phyloP scores from a whole-genome alignment of 2,888 invertebrate genomes.

The Drosophila longiperda region DNA sequence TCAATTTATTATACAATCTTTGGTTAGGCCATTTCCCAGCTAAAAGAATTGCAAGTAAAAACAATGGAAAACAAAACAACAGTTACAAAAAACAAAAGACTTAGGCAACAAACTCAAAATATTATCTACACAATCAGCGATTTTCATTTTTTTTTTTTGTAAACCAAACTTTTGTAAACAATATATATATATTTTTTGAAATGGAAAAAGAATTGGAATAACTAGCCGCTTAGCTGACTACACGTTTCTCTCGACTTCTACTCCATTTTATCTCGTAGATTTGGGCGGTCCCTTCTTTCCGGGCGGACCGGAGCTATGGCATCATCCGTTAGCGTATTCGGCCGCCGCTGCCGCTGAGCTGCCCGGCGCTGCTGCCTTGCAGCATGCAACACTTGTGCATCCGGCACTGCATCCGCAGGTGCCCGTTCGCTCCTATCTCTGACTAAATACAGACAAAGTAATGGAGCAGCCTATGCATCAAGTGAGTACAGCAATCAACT shows the following conservation, averaged over 20 bases:
- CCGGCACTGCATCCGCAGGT: conserved; percentile 99
- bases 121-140: neutral
- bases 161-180: conserved; percentile 17
- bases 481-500: conserved; percentile 75
- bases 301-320: conserved; percentile 97
- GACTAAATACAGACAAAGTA: conserved; percentile 92
- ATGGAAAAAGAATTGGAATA: conserved; percentile 9
- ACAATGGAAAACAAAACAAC: neutral
- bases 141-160: conserved; percentile 47
- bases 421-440: conserved; percentile 98
- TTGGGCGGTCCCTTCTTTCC: conserved; percentile 98
- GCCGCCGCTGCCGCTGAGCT: conserved; percentile 92
- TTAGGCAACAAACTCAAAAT: conserved; percentile 69
- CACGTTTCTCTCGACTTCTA: conserved; percentile 31
- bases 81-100: conserved; percentile 61
- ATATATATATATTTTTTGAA: conserved; percentile 2
- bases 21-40: neutral
- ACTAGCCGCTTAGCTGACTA: conserved; percentile 43
- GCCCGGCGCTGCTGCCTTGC: conserved; percentile 91
- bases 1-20: neutral
- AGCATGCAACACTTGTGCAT: conserved; percentile 96
- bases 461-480: conserved; percentile 85
- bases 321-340: conserved; percentile 93
- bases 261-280: conserved; percentile 87
- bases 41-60: neutral